phyloP scores from a whole-genome alignment of 2,113 vertebrate species.

The Anhinga rufa region DNA sequence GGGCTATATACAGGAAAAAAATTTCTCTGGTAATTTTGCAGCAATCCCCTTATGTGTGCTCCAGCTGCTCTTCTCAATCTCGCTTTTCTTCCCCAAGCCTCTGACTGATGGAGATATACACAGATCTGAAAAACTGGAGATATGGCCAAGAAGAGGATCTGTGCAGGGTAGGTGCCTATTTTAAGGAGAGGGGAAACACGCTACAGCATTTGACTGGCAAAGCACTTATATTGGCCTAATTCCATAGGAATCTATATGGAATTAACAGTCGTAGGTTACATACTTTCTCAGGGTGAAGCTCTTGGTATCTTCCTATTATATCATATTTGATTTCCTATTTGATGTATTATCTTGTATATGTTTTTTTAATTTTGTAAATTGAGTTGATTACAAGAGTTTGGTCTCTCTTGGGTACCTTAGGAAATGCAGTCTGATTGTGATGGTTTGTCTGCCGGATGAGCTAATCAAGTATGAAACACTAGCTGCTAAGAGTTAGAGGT shows the following conservation, averaged over 20 bases:
- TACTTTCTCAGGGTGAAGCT: not conserved
- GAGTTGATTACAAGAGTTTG: not conserved
- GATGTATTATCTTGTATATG: not conserved
- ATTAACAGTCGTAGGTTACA: not conserved
- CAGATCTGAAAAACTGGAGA: conserved; percentile 26
- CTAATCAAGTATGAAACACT: not conserved
- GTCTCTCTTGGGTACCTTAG: not conserved
- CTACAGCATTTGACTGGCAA: not conserved
- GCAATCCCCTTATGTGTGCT: not conserved
- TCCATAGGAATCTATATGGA: not conserved
- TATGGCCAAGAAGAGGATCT: conserved; percentile 42
- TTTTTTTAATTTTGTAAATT: not conserved
- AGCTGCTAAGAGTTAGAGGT: not conserved
- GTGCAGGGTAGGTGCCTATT: not conserved
- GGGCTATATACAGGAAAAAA: not conserved
- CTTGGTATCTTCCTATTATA: not conserved
- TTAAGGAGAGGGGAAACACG: not conserved
- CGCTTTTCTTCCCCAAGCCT: conserved; percentile 33
- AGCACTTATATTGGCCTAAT: not conserved
- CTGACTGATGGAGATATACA: conserved; percentile 32
- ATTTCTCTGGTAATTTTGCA: not conserved
- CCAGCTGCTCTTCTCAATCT: conserved; percentile 18
- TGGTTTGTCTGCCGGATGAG: not conserved
- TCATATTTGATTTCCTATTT: not conserved
- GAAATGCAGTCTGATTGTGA: not conserved